These are phyloP conservation scores for Rhombomys opimus DNA, from an alignment of 2,113 vertebrate species.

Conservation along the genomic window DNA sequence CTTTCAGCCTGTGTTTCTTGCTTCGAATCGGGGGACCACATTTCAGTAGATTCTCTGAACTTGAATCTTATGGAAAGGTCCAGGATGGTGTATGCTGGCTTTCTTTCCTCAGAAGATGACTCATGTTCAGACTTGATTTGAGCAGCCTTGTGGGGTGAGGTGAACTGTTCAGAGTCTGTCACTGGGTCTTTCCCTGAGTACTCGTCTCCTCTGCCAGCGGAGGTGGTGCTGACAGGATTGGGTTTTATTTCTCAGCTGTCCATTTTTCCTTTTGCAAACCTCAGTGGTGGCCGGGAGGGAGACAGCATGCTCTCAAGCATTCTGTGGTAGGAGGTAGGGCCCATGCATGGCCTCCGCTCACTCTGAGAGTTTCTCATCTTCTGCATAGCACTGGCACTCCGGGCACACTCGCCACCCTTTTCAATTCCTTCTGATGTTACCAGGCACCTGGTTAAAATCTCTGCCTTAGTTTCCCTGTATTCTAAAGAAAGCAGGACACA, in stretches of 20 bases:
- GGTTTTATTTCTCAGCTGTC: conserved; percentile 65
- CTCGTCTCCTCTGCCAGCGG: background rate
- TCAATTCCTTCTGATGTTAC: background rate
- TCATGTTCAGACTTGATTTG: conserved; percentile 58
- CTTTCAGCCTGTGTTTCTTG: background rate
- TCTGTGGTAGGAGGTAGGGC: background rate
- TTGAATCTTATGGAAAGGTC: background rate
- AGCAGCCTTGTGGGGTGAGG: conserved; percentile 41
- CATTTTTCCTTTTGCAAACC: conserved; percentile 74
- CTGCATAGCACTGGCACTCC: background rate
- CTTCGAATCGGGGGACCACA: background rate
- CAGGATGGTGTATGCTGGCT: conserved; percentile 45
- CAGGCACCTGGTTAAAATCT: background rate
- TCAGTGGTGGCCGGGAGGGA: conserved; percentile 8
- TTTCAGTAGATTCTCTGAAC: conserved; percentile 55
- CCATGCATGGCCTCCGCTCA: background rate
- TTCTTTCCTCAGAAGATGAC: conserved; percentile 61
- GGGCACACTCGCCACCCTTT: background rate
- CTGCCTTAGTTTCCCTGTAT: background rate
- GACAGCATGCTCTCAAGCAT: no score
- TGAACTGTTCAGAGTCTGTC: conserved; percentile 39
- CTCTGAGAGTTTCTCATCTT: background rate
- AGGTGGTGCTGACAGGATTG: conserved; percentile 53
- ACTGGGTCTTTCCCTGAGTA: background rate
- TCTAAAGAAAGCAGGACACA: background rate